Percentiles rank a stretch among this genome's conserved stretches.
These are phyloP conservation scores for Aphelinus atriplicis DNA, from an alignment of 1,140 invertebrate genomes.

Conservation along the genomic window DNA sequence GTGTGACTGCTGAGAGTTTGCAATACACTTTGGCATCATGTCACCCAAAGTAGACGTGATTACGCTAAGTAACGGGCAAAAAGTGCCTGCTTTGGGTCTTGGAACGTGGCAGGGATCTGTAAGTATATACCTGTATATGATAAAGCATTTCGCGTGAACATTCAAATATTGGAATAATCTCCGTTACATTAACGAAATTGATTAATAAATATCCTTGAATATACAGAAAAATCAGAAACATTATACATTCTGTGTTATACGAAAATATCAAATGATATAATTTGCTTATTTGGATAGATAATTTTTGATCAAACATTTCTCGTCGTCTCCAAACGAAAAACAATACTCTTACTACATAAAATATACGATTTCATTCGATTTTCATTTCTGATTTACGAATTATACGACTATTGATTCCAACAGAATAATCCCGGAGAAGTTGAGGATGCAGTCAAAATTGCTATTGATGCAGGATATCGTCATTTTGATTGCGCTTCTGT, in stretches of 20 bases:
- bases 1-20: neutral
- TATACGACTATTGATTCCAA: neutral
- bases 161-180: too few species aligned
- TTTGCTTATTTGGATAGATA: too few species aligned
- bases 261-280: too few species aligned
- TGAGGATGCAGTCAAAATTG: slow-evolving; percentile 63
- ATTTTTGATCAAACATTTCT: neutral
- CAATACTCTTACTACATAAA: too few species aligned
- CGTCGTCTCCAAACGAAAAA: neutral
- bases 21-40: slow-evolving; percentile 24
- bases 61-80: slow-evolving; percentile 69
- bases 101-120: slow-evolving; percentile 74
- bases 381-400: too few species aligned
- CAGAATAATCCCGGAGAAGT: slow-evolving; percentile 55
- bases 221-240: too few species aligned
- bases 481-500: slow-evolving; percentile 89
- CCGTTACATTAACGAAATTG: too few species aligned
- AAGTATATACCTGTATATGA: slow-evolving; percentile 26
- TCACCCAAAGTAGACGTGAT: slow-evolving; percentile 18
- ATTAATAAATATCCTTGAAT: too few species aligned
- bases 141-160: too few species aligned
- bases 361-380: too few species aligned
- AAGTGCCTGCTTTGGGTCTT: slow-evolving; percentile 76
- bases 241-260: too few species aligned
- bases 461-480: slow-evolving; percentile 79